phyloP scores from a whole-genome alignment of 1,140 invertebrate species.

The Potamilus streckersoni region DNA sequence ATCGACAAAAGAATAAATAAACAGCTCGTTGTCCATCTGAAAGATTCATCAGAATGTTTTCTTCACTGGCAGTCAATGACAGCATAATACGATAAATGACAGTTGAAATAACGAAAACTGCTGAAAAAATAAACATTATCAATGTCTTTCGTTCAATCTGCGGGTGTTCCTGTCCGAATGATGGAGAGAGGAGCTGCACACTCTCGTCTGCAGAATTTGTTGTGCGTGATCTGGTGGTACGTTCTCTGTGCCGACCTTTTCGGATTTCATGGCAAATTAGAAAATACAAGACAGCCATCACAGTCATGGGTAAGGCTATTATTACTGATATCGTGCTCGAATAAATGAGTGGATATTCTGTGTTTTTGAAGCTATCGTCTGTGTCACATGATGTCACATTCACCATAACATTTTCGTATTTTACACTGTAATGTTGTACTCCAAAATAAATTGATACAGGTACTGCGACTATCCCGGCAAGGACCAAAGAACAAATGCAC shows the following conservation, averaged over 20 bases:
- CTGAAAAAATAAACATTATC: slow-evolving; percentile 15
- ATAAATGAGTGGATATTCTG: slow-evolving; percentile 6
- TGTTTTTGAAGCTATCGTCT: slow-evolving; percentile 5
- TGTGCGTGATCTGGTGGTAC: background rate
- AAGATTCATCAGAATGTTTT: no score
- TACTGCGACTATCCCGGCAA: no score
- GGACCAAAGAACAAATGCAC: background rate
- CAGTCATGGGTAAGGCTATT: background rate
- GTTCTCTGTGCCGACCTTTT: background rate
- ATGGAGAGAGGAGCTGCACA: background rate
- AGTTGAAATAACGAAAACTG: slow-evolving; percentile 12
- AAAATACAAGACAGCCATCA: slow-evolving; percentile 17
- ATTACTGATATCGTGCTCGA: slow-evolving; percentile 1
- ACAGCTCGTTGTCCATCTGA: no score
- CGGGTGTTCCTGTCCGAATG: background rate
- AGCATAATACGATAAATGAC: slow-evolving; percentile 10
- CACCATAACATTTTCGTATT: background rate
- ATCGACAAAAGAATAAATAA: no score
- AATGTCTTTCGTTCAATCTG: slow-evolving; percentile 5
- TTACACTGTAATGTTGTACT: no score
- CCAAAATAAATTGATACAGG: no score
- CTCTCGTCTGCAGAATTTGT: background rate
- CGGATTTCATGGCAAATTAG: slow-evolving; percentile 7
- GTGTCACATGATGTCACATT: slow-evolving; percentile 31
- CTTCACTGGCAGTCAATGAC: no score